Evolutionary conservation across 2,113 vertebrate genomes (phyloP).

Genomic region (Ceuthmochares aereus): DNA sequence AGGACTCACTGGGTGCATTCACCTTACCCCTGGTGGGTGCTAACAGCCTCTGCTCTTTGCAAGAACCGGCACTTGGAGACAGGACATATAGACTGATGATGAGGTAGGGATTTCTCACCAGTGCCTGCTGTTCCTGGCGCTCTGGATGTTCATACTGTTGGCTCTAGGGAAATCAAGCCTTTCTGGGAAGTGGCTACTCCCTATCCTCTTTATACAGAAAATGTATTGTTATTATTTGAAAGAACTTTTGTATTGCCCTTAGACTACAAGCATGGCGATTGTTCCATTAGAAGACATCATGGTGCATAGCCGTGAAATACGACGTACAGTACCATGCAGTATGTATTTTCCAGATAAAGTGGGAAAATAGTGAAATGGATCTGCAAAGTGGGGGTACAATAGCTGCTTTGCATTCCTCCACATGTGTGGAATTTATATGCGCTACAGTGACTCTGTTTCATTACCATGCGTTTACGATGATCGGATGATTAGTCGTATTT

Average conservation of each 20-base stretch:
- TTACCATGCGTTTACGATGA: constrained; percentile 37
- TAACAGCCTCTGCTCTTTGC: not conserved
- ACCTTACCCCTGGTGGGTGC: not conserved
- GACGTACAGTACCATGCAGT: constrained; percentile 65
- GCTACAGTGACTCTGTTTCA: constrained; percentile 49
- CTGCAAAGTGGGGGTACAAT: constrained; percentile 48
- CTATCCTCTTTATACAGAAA: constrained; percentile 73
- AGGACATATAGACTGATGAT: constrained; percentile 8
- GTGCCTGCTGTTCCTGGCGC: constrained; percentile 39
- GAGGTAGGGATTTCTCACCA: constrained; percentile 49
- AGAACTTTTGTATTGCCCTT: constrained; percentile 71
- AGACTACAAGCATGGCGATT: constrained; percentile 71
- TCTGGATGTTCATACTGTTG: constrained; percentile 53
- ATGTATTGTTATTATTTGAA: constrained; percentile 75
- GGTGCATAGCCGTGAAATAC: constrained; percentile 75
- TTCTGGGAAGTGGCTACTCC: constrained; percentile 74
- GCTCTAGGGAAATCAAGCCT: constrained; percentile 66
- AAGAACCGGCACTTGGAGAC: not conserved
- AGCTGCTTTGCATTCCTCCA: constrained; percentile 64
- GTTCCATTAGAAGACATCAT: constrained; percentile 68
- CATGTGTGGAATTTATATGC: constrained; percentile 53
- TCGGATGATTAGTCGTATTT: constrained; percentile 8
- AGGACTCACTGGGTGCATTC: not conserved
- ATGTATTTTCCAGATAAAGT: constrained; percentile 63
- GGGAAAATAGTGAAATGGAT: constrained; percentile 49